Evolutionary conservation across 1,140 invertebrate species (phyloP).

Genomic region (Megalopta genalis): DNA sequence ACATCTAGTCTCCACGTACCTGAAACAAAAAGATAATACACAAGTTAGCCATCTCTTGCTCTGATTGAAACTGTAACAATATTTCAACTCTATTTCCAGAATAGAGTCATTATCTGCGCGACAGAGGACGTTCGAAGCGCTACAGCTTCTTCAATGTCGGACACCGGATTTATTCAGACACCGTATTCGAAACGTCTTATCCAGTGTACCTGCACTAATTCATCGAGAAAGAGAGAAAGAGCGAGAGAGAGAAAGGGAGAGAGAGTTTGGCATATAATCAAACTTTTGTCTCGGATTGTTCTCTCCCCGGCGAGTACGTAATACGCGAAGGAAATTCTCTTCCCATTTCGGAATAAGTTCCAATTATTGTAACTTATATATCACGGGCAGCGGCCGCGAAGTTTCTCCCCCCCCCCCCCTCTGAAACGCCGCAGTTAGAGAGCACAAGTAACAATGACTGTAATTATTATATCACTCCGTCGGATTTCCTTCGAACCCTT

Average conservation of each 20-base stretch:
- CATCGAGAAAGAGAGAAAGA: too few species aligned
- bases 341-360: conserved; percentile 3
- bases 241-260: background rate
- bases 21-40: too few species aligned
- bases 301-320: background rate
- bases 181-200: too few species aligned
- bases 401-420: background rate
- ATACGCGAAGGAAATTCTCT: background rate
- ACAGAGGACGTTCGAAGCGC: too few species aligned
- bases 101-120: too few species aligned
- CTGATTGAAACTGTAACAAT: too few species aligned
- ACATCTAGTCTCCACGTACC: too few species aligned
- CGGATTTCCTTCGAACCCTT: background rate
- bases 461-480: background rate
- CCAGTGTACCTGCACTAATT: too few species aligned
- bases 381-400: background rate
- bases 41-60: too few species aligned
- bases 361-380: conserved; percentile 1
- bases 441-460: background rate
- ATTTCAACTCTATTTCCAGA: too few species aligned
- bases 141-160: too few species aligned
- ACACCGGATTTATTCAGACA: too few species aligned
- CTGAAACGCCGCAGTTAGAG: background rate
- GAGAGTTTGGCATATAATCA: background rate
- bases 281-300: background rate